Evolutionary conservation across 2,888 invertebrate species (phyloP).

Genomic region (Troilus luridus): DNA sequence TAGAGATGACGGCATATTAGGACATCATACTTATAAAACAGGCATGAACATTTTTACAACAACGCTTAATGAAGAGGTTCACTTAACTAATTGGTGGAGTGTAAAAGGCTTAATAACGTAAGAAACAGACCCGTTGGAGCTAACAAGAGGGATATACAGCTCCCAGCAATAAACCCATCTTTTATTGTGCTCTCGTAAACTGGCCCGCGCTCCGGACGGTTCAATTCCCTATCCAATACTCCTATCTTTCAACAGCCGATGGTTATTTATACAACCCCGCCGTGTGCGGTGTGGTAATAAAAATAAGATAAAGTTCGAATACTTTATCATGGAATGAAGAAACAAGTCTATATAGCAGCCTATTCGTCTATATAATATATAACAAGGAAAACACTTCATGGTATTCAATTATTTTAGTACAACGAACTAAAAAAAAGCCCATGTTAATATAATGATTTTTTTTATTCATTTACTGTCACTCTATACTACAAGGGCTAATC

Average conservation of each 20-base stretch:
- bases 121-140: background rate
- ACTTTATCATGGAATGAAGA: background rate
- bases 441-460: too few species aligned
- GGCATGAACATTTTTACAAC: background rate
- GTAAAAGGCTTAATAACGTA: constrained; percentile 12
- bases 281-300: background rate
- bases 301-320: background rate
- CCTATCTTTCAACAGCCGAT: background rate
- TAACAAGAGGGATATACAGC: background rate
- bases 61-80: background rate
- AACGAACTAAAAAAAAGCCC: too few species aligned
- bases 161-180: constrained; percentile 23
- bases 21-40: background rate
- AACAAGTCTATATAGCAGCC: too few species aligned
- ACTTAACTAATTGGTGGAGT: background rate
- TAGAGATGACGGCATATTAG: background rate
- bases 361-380: too few species aligned
- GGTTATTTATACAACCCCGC: constrained; percentile 13
- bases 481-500: too few species aligned
- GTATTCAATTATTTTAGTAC: too few species aligned
- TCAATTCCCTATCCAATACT: background rate
- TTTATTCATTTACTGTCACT: too few species aligned
- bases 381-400: too few species aligned
- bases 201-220: background rate
- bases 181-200: constrained; percentile 33